These are phyloP conservation scores for Pecten maximus DNA, from an alignment of 2,888 invertebrate genomes.

Conservation along the genomic window DNA sequence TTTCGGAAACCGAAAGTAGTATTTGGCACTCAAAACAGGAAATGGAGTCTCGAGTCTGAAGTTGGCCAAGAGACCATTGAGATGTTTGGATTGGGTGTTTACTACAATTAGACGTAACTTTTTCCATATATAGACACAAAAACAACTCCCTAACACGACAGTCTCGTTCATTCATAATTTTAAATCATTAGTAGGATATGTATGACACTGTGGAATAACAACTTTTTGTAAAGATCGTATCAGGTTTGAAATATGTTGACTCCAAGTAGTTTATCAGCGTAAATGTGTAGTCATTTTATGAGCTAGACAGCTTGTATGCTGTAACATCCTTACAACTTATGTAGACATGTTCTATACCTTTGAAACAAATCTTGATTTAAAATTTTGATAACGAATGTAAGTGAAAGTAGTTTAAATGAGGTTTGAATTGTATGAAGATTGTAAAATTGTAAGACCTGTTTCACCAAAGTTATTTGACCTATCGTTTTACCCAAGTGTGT, in stretches of 20 bases:
- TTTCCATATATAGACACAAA: slow-evolving; percentile 33
- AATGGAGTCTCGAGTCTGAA: neutral
- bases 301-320: no score
- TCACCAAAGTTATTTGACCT: no score
- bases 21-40: slow-evolving; percentile 35
- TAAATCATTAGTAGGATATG: neutral
- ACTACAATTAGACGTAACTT: neutral
- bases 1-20: slow-evolving; percentile 29
- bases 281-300: no score
- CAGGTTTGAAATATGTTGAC: neutral
- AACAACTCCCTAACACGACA: neutral
- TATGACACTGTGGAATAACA: neutral
- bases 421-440: no score
- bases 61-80: slow-evolving; percentile 32
- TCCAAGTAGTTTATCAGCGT: neutral
- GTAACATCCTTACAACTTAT: no score
- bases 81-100: neutral
- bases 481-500: no score
- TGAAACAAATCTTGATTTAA: no score
- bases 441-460: no score
- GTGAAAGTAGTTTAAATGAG: no score
- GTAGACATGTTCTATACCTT: no score
- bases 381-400: no score
- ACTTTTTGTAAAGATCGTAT: neutral
- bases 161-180: slow-evolving; percentile 13